Conservation (phyloP, 2,797 vertebrate genomes). For the Leptodactylus fallax region DNA sequence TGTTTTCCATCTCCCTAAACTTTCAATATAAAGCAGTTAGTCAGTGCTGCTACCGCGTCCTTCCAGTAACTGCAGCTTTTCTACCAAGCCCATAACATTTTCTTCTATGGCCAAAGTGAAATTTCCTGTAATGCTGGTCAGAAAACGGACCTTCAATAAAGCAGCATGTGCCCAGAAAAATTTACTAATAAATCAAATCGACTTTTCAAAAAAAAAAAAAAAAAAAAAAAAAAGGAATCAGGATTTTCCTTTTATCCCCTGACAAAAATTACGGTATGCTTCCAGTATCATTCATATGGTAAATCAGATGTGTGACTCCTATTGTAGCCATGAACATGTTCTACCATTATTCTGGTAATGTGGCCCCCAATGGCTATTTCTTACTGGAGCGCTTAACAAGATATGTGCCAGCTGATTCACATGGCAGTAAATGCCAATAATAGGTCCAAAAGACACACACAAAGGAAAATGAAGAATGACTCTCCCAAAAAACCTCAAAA, state of each 20-base stretch:
- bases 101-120: slow-evolving; percentile 28
- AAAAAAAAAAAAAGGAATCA: neutral
- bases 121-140: slow-evolving; percentile 30
- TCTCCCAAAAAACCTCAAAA: too few species aligned
- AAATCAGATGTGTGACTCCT: neutral
- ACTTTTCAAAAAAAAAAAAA: neutral
- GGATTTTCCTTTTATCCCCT: neutral
- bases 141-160: slow-evolving; percentile 17
- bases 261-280: neutral
- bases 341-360: neutral
- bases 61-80: slow-evolving; percentile 48
- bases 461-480: too few species aligned
- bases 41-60: slow-evolving; percentile 19
- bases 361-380: neutral
- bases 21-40: slow-evolving; percentile 35
- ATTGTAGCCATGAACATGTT: neutral
- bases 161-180: neutral
- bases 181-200: neutral
- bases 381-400: neutral
- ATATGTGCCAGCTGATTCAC: neutral
- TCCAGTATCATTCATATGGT: neutral
- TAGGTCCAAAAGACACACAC: too few species aligned
- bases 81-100: slow-evolving; percentile 41
- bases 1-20: slow-evolving; percentile 47
- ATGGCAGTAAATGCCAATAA: too few species aligned